Percentiles rank a stretch among this genome's conserved stretches.
Conservation (phyloP, 2,113 vertebrate species). For the Dasyornis broadbenti region DNA sequence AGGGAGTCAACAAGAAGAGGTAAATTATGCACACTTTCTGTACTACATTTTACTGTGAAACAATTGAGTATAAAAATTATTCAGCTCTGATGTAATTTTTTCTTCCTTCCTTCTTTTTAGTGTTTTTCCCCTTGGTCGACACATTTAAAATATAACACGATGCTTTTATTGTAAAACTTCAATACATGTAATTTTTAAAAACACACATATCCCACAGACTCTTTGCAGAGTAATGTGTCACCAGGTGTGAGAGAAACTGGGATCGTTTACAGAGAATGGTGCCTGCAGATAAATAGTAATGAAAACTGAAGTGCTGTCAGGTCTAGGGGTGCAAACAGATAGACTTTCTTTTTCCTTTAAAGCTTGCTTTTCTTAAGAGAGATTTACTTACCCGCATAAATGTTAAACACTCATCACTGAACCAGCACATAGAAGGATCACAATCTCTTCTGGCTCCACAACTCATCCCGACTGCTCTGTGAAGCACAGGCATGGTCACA, state of each 20-base stretch:
- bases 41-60: neutral
- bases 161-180: neutral
- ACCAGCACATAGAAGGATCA: neutral
- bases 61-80: neutral
- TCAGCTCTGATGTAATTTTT: neutral
- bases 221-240: neutral
- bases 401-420: neutral
- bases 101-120: neutral
- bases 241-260: neutral
- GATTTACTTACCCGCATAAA: slow-evolving; percentile 7
- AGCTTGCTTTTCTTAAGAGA: neutral
- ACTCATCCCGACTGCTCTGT: neutral
- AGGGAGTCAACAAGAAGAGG: slow-evolving; percentile 49
- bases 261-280: neutral
- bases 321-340: neutral
- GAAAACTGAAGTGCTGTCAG: neutral
- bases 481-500: neutral
- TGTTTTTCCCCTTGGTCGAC: neutral
- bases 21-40: slow-evolving; percentile 5
- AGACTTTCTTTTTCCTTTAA: neutral
- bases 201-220: neutral
- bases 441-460: neutral
- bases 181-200: neutral
- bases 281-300: neutral
- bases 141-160: neutral